Evolutionary conservation across 2,113 vertebrate species (phyloP).

Genomic region (Lophotis ruficrista): DNA sequence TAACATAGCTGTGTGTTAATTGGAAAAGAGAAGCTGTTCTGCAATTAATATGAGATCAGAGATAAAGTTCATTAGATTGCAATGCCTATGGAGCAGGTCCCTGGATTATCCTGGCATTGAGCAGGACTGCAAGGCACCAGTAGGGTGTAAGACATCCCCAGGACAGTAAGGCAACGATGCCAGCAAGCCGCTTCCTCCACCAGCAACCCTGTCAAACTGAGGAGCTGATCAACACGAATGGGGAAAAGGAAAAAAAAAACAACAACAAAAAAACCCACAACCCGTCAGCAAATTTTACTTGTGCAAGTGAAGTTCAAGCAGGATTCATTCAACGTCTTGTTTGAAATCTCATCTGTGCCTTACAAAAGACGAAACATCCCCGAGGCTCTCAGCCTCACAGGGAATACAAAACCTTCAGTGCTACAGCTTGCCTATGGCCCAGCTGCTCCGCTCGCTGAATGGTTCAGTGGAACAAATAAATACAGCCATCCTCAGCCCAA

Average conservation of each 20-base stretch:
- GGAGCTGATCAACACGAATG: conserved; percentile 8
- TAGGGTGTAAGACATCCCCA: neutral
- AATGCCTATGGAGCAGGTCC: rapidly evolving
- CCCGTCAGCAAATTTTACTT: conserved; percentile 25
- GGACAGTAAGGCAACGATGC: neutral
- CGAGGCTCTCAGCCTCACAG: neutral
- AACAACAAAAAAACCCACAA: neutral
- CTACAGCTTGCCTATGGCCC: conserved; percentile 20
- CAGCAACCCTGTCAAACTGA: neutral
- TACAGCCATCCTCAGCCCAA: neutral
- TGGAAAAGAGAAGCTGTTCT: conserved; percentile 1
- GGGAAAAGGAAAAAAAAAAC: neutral
- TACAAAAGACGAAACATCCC: conserved; percentile 17
- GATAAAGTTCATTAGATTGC: neutral
- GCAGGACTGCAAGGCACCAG: neutral
- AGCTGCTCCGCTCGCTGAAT: conserved; percentile 13
- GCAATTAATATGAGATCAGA: conserved; percentile 9
- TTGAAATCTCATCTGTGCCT: conserved; percentile 50
- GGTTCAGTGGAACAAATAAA: neutral
- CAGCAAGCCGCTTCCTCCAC: neutral
- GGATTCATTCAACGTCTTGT: conserved; percentile 9
- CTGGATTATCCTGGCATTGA: neutral
- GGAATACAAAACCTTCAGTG: neutral
- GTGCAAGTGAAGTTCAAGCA: neutral
- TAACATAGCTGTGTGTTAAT: conserved; percentile 25